Conservation (phyloP, 2,797 vertebrate genomes). For the Mormyrops boulengeri region DNA sequence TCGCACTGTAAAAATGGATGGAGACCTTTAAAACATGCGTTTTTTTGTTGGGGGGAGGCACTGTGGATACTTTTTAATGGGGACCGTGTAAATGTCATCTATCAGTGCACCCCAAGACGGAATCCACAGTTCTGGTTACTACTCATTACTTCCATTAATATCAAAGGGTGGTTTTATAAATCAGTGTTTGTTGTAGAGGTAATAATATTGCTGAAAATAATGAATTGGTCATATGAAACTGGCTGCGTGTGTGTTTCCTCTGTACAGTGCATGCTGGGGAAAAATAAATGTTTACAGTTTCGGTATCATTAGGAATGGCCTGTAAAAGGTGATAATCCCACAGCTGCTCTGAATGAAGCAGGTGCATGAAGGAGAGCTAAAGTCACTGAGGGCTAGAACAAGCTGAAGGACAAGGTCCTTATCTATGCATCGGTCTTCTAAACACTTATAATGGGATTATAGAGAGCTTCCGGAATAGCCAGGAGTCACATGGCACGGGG, state of each 20-base stretch:
- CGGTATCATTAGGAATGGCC: background rate
- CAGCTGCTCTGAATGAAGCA: background rate
- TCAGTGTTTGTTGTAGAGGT: background rate
- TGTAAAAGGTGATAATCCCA: background rate
- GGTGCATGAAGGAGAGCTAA: background rate
- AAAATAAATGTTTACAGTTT: background rate
- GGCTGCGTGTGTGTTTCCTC: background rate
- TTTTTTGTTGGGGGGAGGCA: background rate
- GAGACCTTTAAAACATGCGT: background rate
- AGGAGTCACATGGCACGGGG: background rate
- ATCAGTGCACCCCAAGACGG: background rate
- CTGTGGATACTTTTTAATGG: background rate
- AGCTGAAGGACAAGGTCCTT: background rate
- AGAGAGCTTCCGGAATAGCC: background rate
- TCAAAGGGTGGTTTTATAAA: background rate
- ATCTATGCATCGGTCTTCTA: background rate
- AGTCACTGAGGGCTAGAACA: background rate
- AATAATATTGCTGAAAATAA: background rate
- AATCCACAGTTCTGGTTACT: background rate
- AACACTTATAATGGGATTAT: background rate
- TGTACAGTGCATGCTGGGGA: background rate
- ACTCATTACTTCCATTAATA: background rate
- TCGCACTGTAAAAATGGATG: background rate
- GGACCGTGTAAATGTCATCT: background rate
- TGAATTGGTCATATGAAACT: background rate